phyloP scores from a whole-genome alignment of 2,113 vertebrate species.

The Grus americana region DNA sequence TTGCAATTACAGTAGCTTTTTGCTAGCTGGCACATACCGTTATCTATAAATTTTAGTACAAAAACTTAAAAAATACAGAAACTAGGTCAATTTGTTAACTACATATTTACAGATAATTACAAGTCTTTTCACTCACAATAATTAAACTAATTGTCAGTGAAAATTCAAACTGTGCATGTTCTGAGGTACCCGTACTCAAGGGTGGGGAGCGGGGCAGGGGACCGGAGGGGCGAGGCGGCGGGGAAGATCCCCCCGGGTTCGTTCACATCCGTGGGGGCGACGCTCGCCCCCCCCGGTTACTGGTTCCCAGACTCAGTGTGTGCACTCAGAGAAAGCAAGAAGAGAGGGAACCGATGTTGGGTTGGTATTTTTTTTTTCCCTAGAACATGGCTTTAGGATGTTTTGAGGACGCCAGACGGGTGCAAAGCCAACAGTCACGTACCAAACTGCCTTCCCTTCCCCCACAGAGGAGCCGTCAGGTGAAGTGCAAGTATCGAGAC shows the following conservation, averaged over 20 bases:
- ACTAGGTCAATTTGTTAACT: conserved; percentile 79
- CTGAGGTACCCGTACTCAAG: conserved; percentile 77
- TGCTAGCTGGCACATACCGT: conserved; percentile 74
- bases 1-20: conserved; percentile 72
- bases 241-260: not conserved
- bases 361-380: not conserved
- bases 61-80: conserved; percentile 78
- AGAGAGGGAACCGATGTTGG: not conserved
- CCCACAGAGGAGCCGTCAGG: not conserved
- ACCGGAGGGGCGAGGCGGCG: not conserved
- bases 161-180: conserved; percentile 75
- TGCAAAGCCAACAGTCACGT: not conserved
- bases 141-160: conserved; percentile 66
- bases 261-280: conserved; percentile 44
- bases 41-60: conserved; percentile 78
- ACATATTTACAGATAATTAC: conserved; percentile 82
- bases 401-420: not conserved
- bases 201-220: conserved; percentile 50
- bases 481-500: conserved; percentile 58
- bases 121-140: conserved; percentile 74
- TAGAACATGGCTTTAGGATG: not conserved
- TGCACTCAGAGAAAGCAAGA: conserved; percentile 27
- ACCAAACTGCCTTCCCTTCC: not conserved
- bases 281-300: conserved; percentile 23
- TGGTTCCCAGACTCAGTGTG: conserved; percentile 52